phyloP scores from a whole-genome alignment of 1,140 invertebrate species.

The Drosophila azteca region DNA sequence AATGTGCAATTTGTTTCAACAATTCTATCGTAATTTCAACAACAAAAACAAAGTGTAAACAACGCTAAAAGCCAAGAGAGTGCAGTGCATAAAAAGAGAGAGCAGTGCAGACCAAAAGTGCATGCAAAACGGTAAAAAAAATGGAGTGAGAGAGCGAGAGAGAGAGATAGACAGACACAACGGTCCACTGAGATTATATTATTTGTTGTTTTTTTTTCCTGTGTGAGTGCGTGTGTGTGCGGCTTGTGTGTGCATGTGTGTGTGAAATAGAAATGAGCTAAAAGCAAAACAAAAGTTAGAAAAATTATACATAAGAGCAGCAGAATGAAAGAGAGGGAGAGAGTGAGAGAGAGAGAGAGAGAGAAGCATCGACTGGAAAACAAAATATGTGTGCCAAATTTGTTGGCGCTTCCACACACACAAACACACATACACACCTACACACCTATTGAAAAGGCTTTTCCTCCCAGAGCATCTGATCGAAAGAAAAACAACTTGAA shows the following conservation, averaged over 20 bases:
- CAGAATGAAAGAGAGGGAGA: background rate
- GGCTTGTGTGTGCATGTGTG: conserved; percentile 1
- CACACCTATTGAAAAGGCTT: too few species aligned
- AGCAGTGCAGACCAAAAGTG: conserved; percentile 2
- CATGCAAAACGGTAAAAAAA: conserved; percentile 1
- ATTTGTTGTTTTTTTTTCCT: conserved; percentile 33
- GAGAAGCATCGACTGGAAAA: conserved; percentile 5
- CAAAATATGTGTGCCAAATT: conserved; percentile 5
- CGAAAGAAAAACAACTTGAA: too few species aligned
- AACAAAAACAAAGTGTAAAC: too few species aligned
- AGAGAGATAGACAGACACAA: conserved; percentile 4
- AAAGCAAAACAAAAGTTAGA: conserved; percentile 27
- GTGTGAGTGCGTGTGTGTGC: conserved; percentile 14
- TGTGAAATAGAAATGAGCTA: conserved; percentile 14
- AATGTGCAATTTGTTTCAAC: too few species aligned
- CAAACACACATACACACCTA: too few species aligned
- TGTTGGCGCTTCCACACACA: too few species aligned
- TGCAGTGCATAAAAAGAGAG: conserved; percentile 10
- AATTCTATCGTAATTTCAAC: too few species aligned
- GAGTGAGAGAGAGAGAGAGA: background rate
- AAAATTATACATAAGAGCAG: conserved; percentile 6
- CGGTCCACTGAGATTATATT: background rate
- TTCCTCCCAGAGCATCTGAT: background rate
- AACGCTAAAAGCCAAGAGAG: background rate
- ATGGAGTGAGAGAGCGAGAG: conserved; percentile 1